These are phyloP conservation scores for Brachionus sp. DNA, from an alignment of 1,140 invertebrate genomes.

Conservation along the genomic window DNA sequence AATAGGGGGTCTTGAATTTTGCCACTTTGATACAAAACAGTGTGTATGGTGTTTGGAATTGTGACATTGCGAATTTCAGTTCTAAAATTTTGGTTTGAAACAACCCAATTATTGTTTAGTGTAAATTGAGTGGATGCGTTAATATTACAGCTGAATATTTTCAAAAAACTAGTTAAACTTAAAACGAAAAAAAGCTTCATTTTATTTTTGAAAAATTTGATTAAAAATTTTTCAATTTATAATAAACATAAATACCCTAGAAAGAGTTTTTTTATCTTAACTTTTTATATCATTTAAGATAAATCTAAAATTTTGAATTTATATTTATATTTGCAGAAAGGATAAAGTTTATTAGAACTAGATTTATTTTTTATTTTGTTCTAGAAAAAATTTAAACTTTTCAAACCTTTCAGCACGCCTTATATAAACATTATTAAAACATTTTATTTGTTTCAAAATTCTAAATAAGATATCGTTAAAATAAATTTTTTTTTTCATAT, in stretches of 20 bases:
- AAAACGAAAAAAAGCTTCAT: background rate
- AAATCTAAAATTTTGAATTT: background rate
- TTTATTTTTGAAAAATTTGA: background rate
- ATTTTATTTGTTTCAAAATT: too few relatives aligned
- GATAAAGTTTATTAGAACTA: background rate
- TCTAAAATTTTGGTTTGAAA: background rate
- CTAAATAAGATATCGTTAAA: too few relatives aligned
- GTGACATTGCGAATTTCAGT: background rate
- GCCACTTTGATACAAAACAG: background rate
- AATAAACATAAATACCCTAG: background rate
- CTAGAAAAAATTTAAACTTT: too few relatives aligned
- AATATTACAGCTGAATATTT: background rate
- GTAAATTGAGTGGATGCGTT: background rate
- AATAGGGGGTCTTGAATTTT: background rate
- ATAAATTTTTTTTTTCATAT: too few relatives aligned
- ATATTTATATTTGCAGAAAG: background rate
- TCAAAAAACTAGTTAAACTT: background rate
- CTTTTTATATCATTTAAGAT: background rate
- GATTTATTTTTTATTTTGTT: background rate
- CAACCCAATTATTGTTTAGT: background rate
- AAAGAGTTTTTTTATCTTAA: background rate
- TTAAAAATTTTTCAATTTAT: background rate
- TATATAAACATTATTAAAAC: too few relatives aligned
- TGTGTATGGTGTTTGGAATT: constrained; percentile 23
- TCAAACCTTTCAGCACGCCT: too few relatives aligned